phyloP scores from a whole-genome alignment of 1,140 invertebrate genomes.

The Thaumetopoea pityocampa region DNA sequence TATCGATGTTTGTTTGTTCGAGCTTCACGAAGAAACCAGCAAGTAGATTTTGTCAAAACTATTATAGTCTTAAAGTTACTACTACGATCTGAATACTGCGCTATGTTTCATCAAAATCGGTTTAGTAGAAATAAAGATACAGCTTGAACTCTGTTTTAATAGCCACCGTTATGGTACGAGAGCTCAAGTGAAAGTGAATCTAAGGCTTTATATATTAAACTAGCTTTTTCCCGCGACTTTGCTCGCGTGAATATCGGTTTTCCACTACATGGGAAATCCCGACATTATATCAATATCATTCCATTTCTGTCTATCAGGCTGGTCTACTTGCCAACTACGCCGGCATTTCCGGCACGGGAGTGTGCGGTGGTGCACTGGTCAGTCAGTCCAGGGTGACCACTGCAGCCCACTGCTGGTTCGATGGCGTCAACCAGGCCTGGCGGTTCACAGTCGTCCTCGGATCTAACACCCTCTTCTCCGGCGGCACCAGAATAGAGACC shows the following conservation, averaged over 20 bases:
- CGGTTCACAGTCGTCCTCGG: slow-evolving; percentile 28
- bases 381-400: slow-evolving; percentile 21
- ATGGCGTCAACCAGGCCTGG: slow-evolving; percentile 25
- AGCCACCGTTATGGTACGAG: too few species aligned
- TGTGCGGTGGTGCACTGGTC: slow-evolving; percentile 32
- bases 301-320: slow-evolving; percentile 16
- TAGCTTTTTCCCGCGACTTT: neutral
- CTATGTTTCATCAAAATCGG: too few species aligned
- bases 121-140: too few species aligned
- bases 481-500: slow-evolving; percentile 22
- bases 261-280: too few species aligned
- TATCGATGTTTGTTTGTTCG: too few species aligned
- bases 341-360: slow-evolving; percentile 13
- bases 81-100: too few species aligned
- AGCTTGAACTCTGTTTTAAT: too few species aligned
- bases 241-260: neutral
- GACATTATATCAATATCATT: neutral
- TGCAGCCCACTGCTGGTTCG: slow-evolving; percentile 38
- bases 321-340: slow-evolving; percentile 24
- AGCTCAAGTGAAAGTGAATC: too few species aligned
- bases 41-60: too few species aligned
- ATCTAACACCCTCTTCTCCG: slow-evolving; percentile 22
- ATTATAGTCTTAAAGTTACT: too few species aligned
- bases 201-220: too few species aligned
- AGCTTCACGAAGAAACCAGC: too few species aligned